Conservation (phyloP, 2,888 invertebrate genomes). For the Drosophila flavopinicola region DNA sequence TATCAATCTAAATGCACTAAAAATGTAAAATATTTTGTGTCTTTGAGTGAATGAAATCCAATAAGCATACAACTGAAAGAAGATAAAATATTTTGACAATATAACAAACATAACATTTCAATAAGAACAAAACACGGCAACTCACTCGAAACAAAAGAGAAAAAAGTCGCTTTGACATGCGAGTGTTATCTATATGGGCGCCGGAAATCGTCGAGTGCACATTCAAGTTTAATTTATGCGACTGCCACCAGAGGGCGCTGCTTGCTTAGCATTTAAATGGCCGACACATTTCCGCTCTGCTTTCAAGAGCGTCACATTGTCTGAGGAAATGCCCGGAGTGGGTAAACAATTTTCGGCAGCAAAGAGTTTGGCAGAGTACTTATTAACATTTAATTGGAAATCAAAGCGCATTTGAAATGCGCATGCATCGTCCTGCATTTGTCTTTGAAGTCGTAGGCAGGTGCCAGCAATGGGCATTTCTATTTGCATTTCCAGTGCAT, state of each 20-base stretch:
- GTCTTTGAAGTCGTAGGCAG: constrained; percentile 40
- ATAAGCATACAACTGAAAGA: no score
- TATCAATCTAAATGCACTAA: no score
- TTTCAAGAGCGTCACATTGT: constrained; percentile 42
- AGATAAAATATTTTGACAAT: constrained; percentile 42
- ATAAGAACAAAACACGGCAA: constrained; percentile 21
- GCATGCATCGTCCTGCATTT: constrained; percentile 49
- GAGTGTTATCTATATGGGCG: constrained; percentile 62
- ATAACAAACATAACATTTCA: constrained; percentile 15
- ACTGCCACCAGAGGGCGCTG: constrained; percentile 57
- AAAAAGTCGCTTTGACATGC: constrained; percentile 14
- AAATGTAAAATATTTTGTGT: no score
- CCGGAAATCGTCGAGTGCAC: constrained; percentile 75
- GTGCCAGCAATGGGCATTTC: constrained; percentile 46
- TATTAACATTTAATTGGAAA: constrained; percentile 78
- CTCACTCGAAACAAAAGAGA: constrained; percentile 13
- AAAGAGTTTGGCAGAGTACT: constrained; percentile 60
- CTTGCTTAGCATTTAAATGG: constrained; percentile 75
- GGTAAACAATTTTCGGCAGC: constrained; percentile 17
- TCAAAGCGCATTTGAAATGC: constrained; percentile 70
- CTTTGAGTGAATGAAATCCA: constrained; percentile 5
- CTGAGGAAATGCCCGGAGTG: constrained; percentile 21
- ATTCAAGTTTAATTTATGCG: constrained; percentile 68
- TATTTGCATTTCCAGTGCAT: constrained; percentile 41
- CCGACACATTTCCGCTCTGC: constrained; percentile 67